Evolutionary conservation across 2,888 invertebrate species (phyloP).

Genomic region (Pachliopta kotzebuea): DNA sequence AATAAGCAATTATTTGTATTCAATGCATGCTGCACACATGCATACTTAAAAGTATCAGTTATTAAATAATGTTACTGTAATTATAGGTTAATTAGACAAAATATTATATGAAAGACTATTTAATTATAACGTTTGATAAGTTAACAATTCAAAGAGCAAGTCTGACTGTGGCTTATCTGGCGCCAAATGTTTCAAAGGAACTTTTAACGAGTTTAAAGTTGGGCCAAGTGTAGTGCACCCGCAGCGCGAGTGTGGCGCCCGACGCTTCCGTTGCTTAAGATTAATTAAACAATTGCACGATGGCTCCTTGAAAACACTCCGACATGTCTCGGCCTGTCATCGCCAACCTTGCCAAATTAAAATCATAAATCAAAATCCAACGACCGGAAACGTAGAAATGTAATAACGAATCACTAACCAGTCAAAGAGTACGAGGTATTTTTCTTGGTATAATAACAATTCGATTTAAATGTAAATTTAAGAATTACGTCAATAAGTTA

Average conservation of each 20-base stretch:
- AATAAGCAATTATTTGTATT: slow-evolving; percentile 44
- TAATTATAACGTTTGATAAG: slow-evolving; percentile 76
- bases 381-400: slow-evolving; percentile 71
- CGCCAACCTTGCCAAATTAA: slow-evolving; percentile 79
- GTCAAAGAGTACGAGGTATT: slow-evolving; percentile 31
- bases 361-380: slow-evolving; percentile 76
- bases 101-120: slow-evolving; percentile 60
- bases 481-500: neutral
- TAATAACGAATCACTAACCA: slow-evolving; percentile 71
- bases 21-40: slow-evolving; percentile 1
- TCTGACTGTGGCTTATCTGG: slow-evolving; percentile 78
- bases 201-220: slow-evolving; percentile 81
- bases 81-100: slow-evolving; percentile 41
- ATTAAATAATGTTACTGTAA: slow-evolving; percentile 12
- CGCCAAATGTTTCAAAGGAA: slow-evolving; percentile 79
- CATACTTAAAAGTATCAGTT: neutral
- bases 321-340: slow-evolving; percentile 79
- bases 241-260: slow-evolving; percentile 48
- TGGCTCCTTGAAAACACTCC: slow-evolving; percentile 79
- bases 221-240: slow-evolving; percentile 74
- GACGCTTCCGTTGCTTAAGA: slow-evolving; percentile 71
- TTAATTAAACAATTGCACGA: slow-evolving; percentile 81
- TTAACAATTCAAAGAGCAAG: slow-evolving; percentile 75
- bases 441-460: slow-evolving; percentile 40
- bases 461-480: neutral